Evolutionary conservation across 2,888 invertebrate species (phyloP).

Genomic region (Ochropleura leucogaster): DNA sequence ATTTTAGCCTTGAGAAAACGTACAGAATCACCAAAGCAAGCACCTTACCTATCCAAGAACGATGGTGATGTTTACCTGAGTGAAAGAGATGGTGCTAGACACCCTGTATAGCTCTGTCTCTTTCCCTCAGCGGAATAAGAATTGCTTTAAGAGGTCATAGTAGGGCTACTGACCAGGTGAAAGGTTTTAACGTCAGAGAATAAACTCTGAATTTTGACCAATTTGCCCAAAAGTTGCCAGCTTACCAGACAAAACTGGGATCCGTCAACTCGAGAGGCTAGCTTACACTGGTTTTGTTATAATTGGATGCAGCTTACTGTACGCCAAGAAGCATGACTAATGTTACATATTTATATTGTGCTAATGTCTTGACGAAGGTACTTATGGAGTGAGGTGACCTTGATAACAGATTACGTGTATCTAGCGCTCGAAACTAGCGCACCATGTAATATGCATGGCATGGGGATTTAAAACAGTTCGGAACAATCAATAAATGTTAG

Average conservation of each 20-base stretch:
- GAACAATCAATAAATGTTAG: conserved; percentile 17
- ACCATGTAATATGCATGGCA: conserved; percentile 44
- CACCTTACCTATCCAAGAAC: not conserved
- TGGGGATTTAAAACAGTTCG: conserved; percentile 13
- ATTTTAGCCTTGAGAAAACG: conserved; percentile 18
- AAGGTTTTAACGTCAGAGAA: no score
- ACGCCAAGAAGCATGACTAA: conserved; percentile 49
- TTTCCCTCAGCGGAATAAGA: no score
- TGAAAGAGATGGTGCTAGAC: no score
- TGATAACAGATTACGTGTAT: conserved; percentile 40
- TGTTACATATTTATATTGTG: no score
- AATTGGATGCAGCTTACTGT: not conserved
- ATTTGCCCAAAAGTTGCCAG: no score
- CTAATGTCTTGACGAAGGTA: no score
- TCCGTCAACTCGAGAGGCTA: not conserved
- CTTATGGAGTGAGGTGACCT: conserved; percentile 21
- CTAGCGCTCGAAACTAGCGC: not conserved
- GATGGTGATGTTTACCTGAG: not conserved
- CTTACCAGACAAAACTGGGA: no score
- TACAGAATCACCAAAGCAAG: conserved; percentile 22
- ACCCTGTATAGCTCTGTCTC: no score
- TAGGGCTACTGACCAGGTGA: no score
- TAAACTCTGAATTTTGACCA: no score
- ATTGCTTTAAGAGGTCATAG: no score
- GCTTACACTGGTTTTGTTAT: not conserved